phyloP scores from a whole-genome alignment of 2,888 invertebrate genomes.

The Cataglyphis altisquamis region DNA sequence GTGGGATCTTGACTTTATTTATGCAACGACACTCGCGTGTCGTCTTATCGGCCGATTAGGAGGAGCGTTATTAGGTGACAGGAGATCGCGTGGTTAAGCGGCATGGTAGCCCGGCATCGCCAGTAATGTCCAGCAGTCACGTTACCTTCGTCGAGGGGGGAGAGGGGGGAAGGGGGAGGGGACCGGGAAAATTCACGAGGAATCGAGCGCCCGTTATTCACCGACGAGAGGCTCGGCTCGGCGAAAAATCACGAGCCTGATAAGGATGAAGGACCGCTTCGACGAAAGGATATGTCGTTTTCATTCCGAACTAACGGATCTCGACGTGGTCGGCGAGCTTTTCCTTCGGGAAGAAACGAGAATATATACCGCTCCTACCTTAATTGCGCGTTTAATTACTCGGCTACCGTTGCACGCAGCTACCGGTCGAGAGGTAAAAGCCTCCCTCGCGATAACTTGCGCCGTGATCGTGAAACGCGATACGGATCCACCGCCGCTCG shows the following conservation, averaged over 20 bases:
- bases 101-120: constrained; percentile 62
- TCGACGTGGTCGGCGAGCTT: not conserved
- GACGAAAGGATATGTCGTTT: constrained; percentile 33
- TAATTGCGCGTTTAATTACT: constrained; percentile 54
- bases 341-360: not conserved
- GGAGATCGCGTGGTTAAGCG: constrained; percentile 81
- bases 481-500: constrained; percentile 43
- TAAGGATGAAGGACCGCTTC: constrained; percentile 38
- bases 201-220: constrained; percentile 47
- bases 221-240: not conserved
- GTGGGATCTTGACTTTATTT: constrained; percentile 72
- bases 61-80: constrained; percentile 84
- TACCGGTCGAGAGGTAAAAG: constrained; percentile 24
- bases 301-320: not conserved
- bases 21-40: constrained; percentile 80
- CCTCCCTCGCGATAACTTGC: constrained; percentile 49
- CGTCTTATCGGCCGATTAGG: constrained; percentile 83
- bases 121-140: constrained; percentile 82
- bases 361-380: constrained; percentile 22
- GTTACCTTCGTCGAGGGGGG: constrained; percentile 67
- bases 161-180: not conserved
- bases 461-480: constrained; percentile 45
- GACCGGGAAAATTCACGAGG: constrained; percentile 51
- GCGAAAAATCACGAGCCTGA: constrained; percentile 18
- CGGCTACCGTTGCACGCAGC: constrained; percentile 44